Evolutionary conservation across 1,140 invertebrate genomes (phyloP).

Genomic region (Pararge aegeria): DNA sequence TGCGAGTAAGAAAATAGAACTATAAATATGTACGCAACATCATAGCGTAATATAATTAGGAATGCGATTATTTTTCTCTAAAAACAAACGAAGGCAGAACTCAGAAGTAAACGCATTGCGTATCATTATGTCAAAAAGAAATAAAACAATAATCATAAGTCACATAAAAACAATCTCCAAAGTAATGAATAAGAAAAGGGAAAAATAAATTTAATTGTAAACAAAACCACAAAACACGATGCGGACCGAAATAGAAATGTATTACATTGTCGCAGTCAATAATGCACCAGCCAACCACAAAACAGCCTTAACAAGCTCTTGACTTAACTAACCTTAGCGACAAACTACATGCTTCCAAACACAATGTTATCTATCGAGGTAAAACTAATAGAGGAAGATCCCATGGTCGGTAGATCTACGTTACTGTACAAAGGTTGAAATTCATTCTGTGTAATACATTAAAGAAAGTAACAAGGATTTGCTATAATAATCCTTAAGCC

Average conservation of each 20-base stretch:
- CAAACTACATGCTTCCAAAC: not conserved
- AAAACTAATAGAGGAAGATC: not conserved
- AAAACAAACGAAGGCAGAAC: not conserved
- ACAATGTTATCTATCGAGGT: not conserved
- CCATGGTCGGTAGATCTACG: not conserved
- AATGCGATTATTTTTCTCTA: not conserved
- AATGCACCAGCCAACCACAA: slow-evolving; percentile 46
- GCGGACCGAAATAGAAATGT: slow-evolving; percentile 59
- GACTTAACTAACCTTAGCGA: not conserved
- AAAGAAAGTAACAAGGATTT: too few species aligned
- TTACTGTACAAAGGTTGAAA: not conserved
- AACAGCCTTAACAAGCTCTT: slow-evolving; percentile 14
- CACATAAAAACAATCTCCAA: slow-evolving; percentile 31
- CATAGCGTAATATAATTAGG: too few species aligned
- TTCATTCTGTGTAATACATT: not conserved
- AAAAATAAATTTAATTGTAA: slow-evolving; percentile 55
- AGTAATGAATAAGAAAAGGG: slow-evolving; percentile 25
- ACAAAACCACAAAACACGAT: slow-evolving; percentile 49
- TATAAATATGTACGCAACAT: too few species aligned
- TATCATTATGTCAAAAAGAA: slow-evolving; percentile 12
- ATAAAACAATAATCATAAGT: slow-evolving; percentile 13
- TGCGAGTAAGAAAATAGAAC: too few species aligned
- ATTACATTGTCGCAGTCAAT: slow-evolving; percentile 56
- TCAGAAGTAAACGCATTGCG: not conserved
- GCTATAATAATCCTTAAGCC: too few species aligned